A percentile compares a stretch with the other conserved stretches of the same genome.
Evolutionary conservation across 92 coral and sea anemone species (phyloP).

Genomic region (Siderastrea radians): DNA sequence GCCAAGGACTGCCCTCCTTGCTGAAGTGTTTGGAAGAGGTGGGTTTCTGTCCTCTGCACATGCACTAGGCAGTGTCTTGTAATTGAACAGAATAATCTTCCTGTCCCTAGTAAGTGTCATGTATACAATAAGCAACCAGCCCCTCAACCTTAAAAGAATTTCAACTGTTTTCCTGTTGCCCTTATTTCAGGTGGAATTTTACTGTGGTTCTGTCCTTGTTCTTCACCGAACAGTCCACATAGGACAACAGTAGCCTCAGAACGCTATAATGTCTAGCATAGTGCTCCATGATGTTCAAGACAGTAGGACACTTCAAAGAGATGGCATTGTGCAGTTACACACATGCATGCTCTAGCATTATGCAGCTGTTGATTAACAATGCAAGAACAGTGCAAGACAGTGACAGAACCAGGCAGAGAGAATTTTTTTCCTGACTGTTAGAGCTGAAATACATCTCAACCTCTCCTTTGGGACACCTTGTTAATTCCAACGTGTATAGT

Average conservation of each 20-base stretch:
- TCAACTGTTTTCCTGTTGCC: background rate
- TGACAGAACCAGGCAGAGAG: too few species aligned
- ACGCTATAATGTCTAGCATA: constrained; percentile 75
- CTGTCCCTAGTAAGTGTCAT: too few species aligned
- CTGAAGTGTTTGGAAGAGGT: constrained; percentile 99
- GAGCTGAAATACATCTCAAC: too few species aligned
- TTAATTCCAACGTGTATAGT: too few species aligned
- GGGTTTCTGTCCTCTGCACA: background rate
- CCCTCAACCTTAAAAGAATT: too few species aligned
- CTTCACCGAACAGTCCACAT: constrained; percentile 53
- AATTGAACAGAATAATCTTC: too few species aligned
- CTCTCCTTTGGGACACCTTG: too few species aligned
- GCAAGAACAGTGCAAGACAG: too few species aligned
- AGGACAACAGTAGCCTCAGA: constrained; percentile 57
- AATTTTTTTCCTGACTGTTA: too few species aligned
- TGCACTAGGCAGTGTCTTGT: too few species aligned
- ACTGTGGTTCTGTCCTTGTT: constrained; percentile 91
- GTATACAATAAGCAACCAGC: too few species aligned
- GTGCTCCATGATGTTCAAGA: background rate
- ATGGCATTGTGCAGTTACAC: background rate
- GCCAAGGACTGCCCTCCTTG: constrained; percentile 87
- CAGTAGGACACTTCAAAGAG: background rate
- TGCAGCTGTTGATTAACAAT: background rate
- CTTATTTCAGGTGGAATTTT: constrained; percentile 67
- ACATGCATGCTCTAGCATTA: background rate